Conservation (phyloP, 2,113 vertebrate genomes). For the Salvelinus sp. region DNA sequence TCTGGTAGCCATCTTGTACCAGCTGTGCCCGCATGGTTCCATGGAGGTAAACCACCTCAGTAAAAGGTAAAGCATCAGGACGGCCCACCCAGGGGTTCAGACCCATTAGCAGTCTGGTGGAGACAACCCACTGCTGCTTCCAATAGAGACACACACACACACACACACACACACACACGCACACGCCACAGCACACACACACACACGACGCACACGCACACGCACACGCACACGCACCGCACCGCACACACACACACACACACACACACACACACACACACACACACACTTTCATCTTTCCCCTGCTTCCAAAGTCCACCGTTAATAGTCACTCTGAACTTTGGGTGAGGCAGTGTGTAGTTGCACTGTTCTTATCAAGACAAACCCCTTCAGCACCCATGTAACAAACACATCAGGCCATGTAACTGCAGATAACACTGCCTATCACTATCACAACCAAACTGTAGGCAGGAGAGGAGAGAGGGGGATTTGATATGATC, state of each 20-base stretch:
- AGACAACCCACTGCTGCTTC: constrained; percentile 48
- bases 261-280: neutral
- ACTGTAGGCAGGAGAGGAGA: neutral
- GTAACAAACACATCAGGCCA: constrained; percentile 14
- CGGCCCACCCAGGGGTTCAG: constrained; percentile 69
- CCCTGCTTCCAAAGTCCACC: constrained; percentile 33
- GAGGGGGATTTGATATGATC: no score
- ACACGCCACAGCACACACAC: neutral
- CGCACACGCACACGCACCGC: constrained; percentile 10
- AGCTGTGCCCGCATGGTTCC: constrained; percentile 64
- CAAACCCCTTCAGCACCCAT: neutral
- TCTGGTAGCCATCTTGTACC: constrained; percentile 67
- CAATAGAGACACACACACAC: constrained; percentile 20
- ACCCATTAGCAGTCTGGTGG: constrained; percentile 52
- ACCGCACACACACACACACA: neutral
- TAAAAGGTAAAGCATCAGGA: constrained; percentile 63
- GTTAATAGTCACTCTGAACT: constrained; percentile 28
- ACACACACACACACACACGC: constrained; percentile 11
- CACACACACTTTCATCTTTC: constrained; percentile 5
- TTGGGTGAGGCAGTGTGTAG: constrained; percentile 12
- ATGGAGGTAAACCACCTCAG: constrained; percentile 69
- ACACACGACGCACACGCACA: neutral
- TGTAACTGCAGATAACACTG: constrained; percentile 31
- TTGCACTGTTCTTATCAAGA: constrained; percentile 14
- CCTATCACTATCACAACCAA: neutral